These are phyloP conservation scores for Holothuria glaberrima DNA, from an alignment of 35 echinoderm and acorn worm genomes.

Conservation along the genomic window DNA sequence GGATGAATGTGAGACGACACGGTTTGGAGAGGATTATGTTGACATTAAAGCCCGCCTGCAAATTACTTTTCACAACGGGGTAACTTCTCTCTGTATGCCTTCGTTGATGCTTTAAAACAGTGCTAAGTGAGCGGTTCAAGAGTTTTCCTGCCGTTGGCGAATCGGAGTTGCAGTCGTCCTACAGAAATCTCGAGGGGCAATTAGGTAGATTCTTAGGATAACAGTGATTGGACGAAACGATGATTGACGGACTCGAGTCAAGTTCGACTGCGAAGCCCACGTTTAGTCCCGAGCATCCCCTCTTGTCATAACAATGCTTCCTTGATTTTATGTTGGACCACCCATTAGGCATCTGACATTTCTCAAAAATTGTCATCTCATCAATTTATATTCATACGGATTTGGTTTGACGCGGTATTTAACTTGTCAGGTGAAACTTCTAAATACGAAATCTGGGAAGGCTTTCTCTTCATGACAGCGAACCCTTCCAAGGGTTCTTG, in stretches of 20 bases:
- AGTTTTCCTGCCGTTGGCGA: conserved; percentile 30
- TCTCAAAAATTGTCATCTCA: conserved; percentile 37
- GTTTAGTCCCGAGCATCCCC: conserved; percentile 9
- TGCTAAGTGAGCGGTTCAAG: conserved; percentile 66
- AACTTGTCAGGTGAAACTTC: conserved; percentile 58
- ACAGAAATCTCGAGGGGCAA: conserved; percentile 48
- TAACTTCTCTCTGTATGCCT: conserved; percentile 32
- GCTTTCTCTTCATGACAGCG: not conserved
- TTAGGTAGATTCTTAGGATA: conserved; percentile 60
- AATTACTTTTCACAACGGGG: conserved; percentile 83
- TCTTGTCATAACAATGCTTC: conserved; percentile 57
- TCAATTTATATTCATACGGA: conserved; percentile 58
- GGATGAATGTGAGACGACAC: conserved; percentile 45
- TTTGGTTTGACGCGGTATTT: conserved; percentile 63
- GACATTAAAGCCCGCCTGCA: conserved; percentile 83
- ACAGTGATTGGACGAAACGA: conserved; percentile 52
- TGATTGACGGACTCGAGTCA: conserved; percentile 54
- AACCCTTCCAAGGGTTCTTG: conserved; percentile 50
- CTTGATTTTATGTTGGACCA: conserved; percentile 41
- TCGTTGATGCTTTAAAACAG: conserved; percentile 24
- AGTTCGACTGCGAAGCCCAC: conserved; percentile 27
- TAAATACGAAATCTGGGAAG: conserved; percentile 32
- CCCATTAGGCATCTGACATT: conserved; percentile 58
- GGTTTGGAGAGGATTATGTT: conserved; percentile 72
- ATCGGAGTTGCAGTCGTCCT: conserved; percentile 10